Percentiles rank a stretch among this genome's conserved stretches.
These are phyloP conservation scores for Ericerus pela DNA, from an alignment of 1,140 invertebrate genomes.

Conservation along the genomic window DNA sequence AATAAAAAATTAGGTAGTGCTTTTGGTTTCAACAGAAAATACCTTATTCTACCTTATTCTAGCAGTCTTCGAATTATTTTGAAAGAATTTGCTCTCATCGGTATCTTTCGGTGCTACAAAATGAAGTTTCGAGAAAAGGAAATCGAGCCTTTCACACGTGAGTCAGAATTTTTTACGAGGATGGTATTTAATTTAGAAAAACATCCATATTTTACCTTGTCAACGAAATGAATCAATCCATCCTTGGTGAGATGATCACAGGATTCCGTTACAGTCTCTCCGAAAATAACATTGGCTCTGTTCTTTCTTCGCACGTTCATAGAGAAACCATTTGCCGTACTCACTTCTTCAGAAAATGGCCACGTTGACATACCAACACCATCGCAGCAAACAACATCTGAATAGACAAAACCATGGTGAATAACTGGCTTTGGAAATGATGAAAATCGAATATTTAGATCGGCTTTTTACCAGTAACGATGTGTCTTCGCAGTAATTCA, in stretches of 20 bases:
- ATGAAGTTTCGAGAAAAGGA: background rate
- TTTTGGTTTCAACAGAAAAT: too few relatives aligned
- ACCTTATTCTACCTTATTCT: background rate
- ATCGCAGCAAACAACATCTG: constrained; percentile 33
- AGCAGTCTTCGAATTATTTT: background rate
- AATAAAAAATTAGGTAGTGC: background rate
- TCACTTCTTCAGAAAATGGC: constrained; percentile 27
- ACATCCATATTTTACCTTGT: constrained; percentile 29
- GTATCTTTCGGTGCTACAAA: background rate
- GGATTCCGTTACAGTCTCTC: constrained; percentile 32
- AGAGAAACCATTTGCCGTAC: constrained; percentile 27
- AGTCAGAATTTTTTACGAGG: background rate
- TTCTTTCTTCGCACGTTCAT: constrained; percentile 31
- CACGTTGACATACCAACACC: constrained; percentile 26
- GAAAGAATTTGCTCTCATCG: background rate
- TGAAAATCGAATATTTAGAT: background rate
- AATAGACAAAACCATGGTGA: too few relatives aligned
- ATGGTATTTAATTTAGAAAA: background rate
- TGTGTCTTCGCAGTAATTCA: constrained; percentile 31
- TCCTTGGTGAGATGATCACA: constrained; percentile 39
- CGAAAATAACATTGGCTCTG: constrained; percentile 31
- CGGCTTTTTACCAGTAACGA: constrained; percentile 29
- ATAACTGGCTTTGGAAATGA: too few relatives aligned
- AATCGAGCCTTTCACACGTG: background rate
- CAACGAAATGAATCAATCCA: constrained; percentile 40